Percentiles rank a stretch among this genome's conserved stretches.
Conservation (phyloP, 2,113 vertebrate species). For the Phoxinus phoxinus region DNA sequence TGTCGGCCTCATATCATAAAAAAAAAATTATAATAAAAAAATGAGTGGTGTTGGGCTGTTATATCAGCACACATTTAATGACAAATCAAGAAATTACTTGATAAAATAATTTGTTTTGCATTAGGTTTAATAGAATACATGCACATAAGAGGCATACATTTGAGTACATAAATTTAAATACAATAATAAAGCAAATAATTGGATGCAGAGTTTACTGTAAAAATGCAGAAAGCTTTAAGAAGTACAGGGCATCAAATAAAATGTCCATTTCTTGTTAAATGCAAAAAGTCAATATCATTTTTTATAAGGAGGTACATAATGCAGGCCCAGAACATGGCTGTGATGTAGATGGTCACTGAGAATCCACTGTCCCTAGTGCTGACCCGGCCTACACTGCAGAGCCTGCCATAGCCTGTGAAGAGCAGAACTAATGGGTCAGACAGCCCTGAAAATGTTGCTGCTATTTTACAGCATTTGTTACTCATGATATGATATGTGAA, state of each 20-base stretch:
- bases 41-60: too few species aligned
- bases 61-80: too few species aligned
- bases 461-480: neutral
- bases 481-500: neutral
- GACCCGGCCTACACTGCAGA: slow-evolving; percentile 4
- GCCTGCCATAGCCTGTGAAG: slow-evolving; percentile 28
- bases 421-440: too few species aligned
- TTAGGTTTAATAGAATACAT: neutral
- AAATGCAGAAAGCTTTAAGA: neutral
- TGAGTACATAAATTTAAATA: neutral
- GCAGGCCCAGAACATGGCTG: slow-evolving; percentile 28
- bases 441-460: too few species aligned
- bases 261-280: neutral
- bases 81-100: too few species aligned
- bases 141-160: neutral
- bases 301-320: slow-evolving; percentile 26
- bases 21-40: too few species aligned
- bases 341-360: slow-evolving; percentile 24
- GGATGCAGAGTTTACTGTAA: neutral
- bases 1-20: too few species aligned
- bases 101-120: too few species aligned
- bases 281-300: slow-evolving; percentile 26
- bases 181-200: neutral
- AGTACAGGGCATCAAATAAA: neutral
- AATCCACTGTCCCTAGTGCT: slow-evolving; percentile 15